Conservation (phyloP, 2,797 vertebrate genomes). For the Sphaeramia orbicularis region DNA sequence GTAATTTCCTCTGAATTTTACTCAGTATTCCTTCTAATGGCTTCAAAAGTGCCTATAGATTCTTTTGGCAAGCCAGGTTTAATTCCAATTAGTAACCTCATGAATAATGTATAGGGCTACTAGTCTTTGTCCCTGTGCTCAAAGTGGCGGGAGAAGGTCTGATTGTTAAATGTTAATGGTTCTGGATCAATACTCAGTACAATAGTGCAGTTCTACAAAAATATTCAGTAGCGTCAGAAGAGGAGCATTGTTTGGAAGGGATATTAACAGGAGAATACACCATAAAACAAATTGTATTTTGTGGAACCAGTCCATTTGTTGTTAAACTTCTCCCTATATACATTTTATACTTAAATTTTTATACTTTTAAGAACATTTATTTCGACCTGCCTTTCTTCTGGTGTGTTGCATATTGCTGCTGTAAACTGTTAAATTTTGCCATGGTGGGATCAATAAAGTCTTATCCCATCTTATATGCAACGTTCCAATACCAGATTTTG, state of each 20-base stretch:
- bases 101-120: slow-evolving; percentile 70
- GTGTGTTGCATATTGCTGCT: too few relatives aligned
- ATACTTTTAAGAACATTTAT: too few relatives aligned
- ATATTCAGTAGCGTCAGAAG: slow-evolving; percentile 32
- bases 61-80: slow-evolving; percentile 33
- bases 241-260: slow-evolving; percentile 5
- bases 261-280: neutral
- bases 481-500: neutral
- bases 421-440: too few relatives aligned
- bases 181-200: slow-evolving; percentile 23
- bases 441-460: too few relatives aligned
- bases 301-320: neutral
- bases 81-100: slow-evolving; percentile 67
- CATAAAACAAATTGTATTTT: neutral
- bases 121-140: slow-evolving; percentile 59
- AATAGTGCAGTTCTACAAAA: slow-evolving; percentile 26
- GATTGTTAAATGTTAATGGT: slow-evolving; percentile 44
- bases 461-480: too few relatives aligned
- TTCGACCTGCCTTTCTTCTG: too few relatives aligned
- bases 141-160: slow-evolving; percentile 41
- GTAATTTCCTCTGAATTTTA: slow-evolving; percentile 67
- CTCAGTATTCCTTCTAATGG: slow-evolving; percentile 52
- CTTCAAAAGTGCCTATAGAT: slow-evolving; percentile 52
- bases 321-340: neutral
- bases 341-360: too few relatives aligned